Base-by-base conservation (phyloP, 2,797 vertebrate genomes). In the Pogonophryne albipinna region DNA sequence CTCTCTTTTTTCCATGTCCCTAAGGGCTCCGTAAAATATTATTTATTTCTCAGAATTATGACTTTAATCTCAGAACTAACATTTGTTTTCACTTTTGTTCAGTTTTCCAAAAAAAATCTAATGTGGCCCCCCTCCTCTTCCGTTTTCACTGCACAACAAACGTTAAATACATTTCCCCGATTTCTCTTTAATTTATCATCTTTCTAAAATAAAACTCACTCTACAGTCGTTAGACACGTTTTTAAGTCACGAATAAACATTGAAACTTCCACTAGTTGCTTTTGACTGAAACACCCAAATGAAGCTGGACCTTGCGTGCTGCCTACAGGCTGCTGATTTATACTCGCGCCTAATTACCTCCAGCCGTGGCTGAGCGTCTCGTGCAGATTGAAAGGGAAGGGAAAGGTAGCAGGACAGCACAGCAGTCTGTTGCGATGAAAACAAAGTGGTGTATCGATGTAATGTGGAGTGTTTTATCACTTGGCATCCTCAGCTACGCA, bases 371-470 rank as follows among this genome's bases (percentile, higher is more conserved):
- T 3, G 46, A 27, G 45, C 4, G 80, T 69, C n/a, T 80, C 74
- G 67, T 76, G 45, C 57, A 64, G 66, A 77, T 59, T 53, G n/a
- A 76, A 57, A 50, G 76, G 7, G 49, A 57, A 50, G 76, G 9
- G 49, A 55, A 74, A 68, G 53, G 61, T 1, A 6, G 71, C 61
- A 27, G 20, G 12, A 70, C 58, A 20, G 4, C 65, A 70, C 58
- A 20, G 3, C 63, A 19, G 52, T 55, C 38, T 78, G 73, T 31
- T 82, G 87, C 86, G 63, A 92, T 93, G 91, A 90, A 84, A 87
- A 87, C 74, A 81, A 89, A 77, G 76, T 72, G 71, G 71, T 16
- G 14, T 64, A n/a, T 85, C 51, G 79, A 45, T 38, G 41, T 87
- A 67, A 66, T 87, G n/a, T 89, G 84, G 74, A 70, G 46, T 75